phyloP scores from a whole-genome alignment of 2,888 invertebrate genomes.

The Tipula confusa region DNA sequence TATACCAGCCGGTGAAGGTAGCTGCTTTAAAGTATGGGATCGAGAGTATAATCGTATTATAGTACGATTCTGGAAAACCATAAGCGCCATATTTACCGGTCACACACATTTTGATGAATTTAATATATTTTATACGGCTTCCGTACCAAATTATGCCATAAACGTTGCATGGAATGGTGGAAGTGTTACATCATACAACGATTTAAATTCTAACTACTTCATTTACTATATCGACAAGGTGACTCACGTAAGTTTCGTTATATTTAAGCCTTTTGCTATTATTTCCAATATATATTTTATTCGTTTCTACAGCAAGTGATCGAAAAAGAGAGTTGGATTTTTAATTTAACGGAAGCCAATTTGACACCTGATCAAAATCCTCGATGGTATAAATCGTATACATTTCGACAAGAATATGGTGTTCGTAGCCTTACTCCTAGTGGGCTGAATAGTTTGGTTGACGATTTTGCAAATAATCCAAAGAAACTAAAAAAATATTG shows the following conservation, averaged over 20 bases:
- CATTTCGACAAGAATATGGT: constrained; percentile 61
- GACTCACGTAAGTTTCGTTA: constrained; percentile 53
- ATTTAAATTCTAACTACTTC: constrained; percentile 78
- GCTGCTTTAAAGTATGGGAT: constrained; percentile 66
- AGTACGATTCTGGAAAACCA: constrained; percentile 67
- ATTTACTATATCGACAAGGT: constrained; percentile 64
- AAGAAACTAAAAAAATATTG: constrained; percentile 34
- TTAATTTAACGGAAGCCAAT: constrained; percentile 69
- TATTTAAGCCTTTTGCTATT: neutral
- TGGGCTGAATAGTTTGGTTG: constrained; percentile 56
- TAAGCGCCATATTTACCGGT: constrained; percentile 76
- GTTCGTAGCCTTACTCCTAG: constrained; percentile 55
- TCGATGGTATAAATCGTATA: constrained; percentile 66
- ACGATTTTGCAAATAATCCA: constrained; percentile 51
- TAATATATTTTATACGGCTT: constrained; percentile 59
- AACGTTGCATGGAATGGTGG: constrained; percentile 78
- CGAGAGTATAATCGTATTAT: constrained; percentile 64
- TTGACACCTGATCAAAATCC: constrained; percentile 54
- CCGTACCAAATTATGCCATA: constrained; percentile 51
- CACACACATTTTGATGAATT: constrained; percentile 76
- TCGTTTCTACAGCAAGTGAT: constrained; percentile 61
- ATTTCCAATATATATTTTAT: no score
- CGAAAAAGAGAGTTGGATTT: constrained; percentile 65
- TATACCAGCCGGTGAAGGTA: constrained; percentile 68
- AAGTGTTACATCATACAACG: constrained; percentile 66